phyloP scores from a whole-genome alignment of 1,140 invertebrate genomes.

The Ceratitis capitata region DNA sequence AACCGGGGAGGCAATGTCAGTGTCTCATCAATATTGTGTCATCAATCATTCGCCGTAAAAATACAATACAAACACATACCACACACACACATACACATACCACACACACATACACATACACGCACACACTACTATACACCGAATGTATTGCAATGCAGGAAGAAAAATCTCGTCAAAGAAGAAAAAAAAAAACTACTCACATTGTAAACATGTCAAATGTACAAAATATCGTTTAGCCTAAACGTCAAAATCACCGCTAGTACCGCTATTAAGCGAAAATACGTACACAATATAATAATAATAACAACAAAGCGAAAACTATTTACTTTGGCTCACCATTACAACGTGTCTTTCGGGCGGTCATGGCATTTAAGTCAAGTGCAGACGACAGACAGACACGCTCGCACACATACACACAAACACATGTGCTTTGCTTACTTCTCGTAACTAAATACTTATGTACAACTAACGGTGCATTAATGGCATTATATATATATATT shows the following conservation, averaged over 20 bases:
- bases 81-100: not conserved
- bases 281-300: too few species aligned
- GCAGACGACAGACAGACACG: not conserved
- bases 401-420: not conserved
- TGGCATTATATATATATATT: not conserved
- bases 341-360: not conserved
- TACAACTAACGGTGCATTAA: not conserved
- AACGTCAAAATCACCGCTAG: slow-evolving; percentile 22
- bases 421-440: too few species aligned
- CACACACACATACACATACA: too few species aligned
- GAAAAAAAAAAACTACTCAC: not conserved
- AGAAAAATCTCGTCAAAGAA: too few species aligned
- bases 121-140: too few species aligned
- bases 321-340: slow-evolving; percentile 29
- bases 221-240: slow-evolving; percentile 41
- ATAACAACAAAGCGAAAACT: slow-evolving; percentile 22
- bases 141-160: too few species aligned
- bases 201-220: slow-evolving; percentile 42
- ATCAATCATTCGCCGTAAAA: slow-evolving; percentile 43
- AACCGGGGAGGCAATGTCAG: too few species aligned
- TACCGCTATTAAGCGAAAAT: not conserved
- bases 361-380: slow-evolving; percentile 30
- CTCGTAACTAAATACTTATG: not conserved
- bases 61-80: not conserved
- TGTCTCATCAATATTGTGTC: slow-evolving; percentile 44